Evolutionary conservation across 2,113 vertebrate species (phyloP).

Genomic region (Chrysochloris asiatica): DNA sequence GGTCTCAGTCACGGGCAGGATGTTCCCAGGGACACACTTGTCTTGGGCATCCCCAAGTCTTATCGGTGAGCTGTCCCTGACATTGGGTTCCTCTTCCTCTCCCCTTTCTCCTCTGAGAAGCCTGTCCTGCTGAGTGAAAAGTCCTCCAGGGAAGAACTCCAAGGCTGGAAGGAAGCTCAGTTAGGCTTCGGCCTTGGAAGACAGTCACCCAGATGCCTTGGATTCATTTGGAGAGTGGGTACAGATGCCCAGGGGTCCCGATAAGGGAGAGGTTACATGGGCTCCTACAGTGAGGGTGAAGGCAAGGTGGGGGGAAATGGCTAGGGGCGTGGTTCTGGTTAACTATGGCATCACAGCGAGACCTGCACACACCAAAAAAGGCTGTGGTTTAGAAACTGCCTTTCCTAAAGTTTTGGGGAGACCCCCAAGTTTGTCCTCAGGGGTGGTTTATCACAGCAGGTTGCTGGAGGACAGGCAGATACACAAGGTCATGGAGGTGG

Average conservation of each 20-base stretch:
- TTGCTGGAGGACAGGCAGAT: constrained; percentile 27
- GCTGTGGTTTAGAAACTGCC: neutral
- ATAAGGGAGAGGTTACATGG: neutral
- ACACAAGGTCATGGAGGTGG: constrained; percentile 36
- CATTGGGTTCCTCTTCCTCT: constrained; percentile 23
- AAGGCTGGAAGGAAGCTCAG: constrained; percentile 47
- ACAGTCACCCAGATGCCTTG: neutral
- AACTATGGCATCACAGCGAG: neutral
- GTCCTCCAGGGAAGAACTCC: neutral
- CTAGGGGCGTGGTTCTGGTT: neutral
- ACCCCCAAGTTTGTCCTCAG: neutral
- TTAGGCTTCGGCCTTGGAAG: neutral
- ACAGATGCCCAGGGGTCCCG: neutral
- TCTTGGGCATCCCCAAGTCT: neutral
- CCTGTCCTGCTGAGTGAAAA: neutral
- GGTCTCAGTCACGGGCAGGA: neutral
- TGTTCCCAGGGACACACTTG: neutral
- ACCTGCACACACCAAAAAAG: neutral
- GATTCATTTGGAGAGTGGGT: neutral
- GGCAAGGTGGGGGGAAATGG: rapidly evolving
- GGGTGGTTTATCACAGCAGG: neutral
- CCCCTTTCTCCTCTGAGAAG: neutral
- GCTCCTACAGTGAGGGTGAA: rapidly evolving
- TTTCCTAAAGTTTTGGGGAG: neutral
- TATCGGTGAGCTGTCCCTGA: neutral